Percentiles rank a stretch among this genome's conserved stretches.
Evolutionary conservation across 2,888 invertebrate species (phyloP).

Genomic region (Pheosia tremula): DNA sequence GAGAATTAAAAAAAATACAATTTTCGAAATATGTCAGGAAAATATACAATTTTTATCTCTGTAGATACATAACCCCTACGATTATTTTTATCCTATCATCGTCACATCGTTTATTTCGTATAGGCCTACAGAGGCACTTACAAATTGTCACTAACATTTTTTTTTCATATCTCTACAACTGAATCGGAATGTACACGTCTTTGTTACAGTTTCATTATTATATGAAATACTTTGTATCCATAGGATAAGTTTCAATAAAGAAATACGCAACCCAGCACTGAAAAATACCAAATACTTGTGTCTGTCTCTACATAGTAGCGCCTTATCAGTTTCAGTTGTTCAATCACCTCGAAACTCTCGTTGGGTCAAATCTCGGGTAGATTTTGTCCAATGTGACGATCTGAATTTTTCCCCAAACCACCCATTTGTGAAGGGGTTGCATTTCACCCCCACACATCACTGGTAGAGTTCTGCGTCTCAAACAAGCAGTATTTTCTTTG

Average conservation of each 20-base stretch:
- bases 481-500: not conserved
- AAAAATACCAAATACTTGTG: not conserved
- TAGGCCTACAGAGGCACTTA: too few species aligned
- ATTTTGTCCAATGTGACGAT: not conserved
- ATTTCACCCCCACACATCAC: not conserved
- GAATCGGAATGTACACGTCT: too few species aligned
- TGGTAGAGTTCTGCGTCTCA: not conserved
- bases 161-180: too few species aligned
- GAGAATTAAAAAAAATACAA: too few species aligned
- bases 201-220: too few species aligned
- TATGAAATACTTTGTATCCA: not conserved
- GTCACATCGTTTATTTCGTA: too few species aligned
- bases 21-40: too few species aligned
- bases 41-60: too few species aligned
- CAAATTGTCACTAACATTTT: too few species aligned
- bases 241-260: not conserved
- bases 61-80: too few species aligned
- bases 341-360: not conserved
- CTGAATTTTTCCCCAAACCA: not conserved
- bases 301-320: slow-evolving; percentile 1
- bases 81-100: too few species aligned
- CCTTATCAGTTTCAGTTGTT: slow-evolving; percentile 1
- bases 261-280: not conserved
- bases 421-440: not conserved
- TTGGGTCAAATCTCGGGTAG: not conserved